Percentiles rank a stretch among this genome's conserved stretches.
These are phyloP conservation scores for Diploptera punctata DNA, from an alignment of 2,888 invertebrate genomes.

Conservation along the genomic window DNA sequence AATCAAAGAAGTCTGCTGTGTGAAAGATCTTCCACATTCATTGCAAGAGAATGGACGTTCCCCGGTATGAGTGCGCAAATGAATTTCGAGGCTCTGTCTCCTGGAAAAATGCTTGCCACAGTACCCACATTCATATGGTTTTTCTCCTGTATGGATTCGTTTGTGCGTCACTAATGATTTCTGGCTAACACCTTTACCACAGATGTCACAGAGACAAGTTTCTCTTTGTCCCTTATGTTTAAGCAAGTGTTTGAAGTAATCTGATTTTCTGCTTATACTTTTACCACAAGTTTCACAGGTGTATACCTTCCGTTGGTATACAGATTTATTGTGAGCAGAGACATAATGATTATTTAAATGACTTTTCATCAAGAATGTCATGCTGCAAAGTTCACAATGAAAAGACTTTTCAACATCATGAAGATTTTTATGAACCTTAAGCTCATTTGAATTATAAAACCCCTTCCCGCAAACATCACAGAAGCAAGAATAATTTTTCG, in stretches of 20 bases:
- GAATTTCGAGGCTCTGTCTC: constrained; percentile 61
- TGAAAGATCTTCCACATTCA: constrained; percentile 62
- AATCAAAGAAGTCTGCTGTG: constrained; percentile 35
- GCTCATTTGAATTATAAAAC: too few relatives aligned
- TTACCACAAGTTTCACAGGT: too few relatives aligned
- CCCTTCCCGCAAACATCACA: constrained; percentile 25
- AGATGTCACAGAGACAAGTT: constrained; percentile 37
- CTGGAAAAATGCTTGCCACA: constrained; percentile 66
- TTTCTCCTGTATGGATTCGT: constrained; percentile 58
- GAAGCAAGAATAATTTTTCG: constrained; percentile 7
- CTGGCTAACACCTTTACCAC: constrained; percentile 37
- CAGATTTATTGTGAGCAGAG: too few relatives aligned
- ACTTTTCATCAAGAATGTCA: too few relatives aligned
- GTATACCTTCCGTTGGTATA: too few relatives aligned
- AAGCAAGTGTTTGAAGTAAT: too few relatives aligned
- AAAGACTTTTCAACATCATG: too few relatives aligned
- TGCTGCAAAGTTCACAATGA: too few relatives aligned
- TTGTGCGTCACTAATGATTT: constrained; percentile 43
- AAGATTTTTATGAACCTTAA: too few relatives aligned
- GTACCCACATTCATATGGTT: constrained; percentile 62
- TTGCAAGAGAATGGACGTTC: constrained; percentile 63
- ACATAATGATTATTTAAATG: too few relatives aligned
- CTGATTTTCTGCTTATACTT: too few relatives aligned
- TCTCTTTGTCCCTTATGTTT: too few relatives aligned
- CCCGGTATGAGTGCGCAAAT: constrained; percentile 63